These are phyloP conservation scores for Microplitis demolitor DNA, from an alignment of 1,140 invertebrate species.

Conservation along the genomic window DNA sequence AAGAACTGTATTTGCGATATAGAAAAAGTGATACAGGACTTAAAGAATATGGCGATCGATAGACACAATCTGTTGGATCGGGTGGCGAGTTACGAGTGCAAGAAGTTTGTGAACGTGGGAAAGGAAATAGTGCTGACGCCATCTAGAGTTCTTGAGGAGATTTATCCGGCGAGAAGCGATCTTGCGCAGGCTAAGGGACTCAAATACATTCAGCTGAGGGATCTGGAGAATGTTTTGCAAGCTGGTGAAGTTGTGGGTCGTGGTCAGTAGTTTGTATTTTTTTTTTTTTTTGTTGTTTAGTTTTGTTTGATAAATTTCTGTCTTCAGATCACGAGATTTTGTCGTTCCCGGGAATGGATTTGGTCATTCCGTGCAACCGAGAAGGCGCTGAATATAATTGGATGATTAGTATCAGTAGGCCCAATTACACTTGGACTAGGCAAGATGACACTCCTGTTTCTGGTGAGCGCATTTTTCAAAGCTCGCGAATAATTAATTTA, in stretches of 20 bases:
- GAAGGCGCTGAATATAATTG: conserved; percentile 43
- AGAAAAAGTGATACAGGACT: conserved; percentile 28
- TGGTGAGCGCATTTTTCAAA: conserved; percentile 29
- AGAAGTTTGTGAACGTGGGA: conserved; percentile 39
- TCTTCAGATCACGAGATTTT: conserved; percentile 43
- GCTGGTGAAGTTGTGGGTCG: neutral
- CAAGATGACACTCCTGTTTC: conserved; percentile 39
- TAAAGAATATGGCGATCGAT: conserved; percentile 36
- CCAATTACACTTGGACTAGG: conserved; percentile 48
- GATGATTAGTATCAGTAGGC: conserved; percentile 42
- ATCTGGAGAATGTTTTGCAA: conserved; percentile 36
- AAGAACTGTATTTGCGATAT: conserved; percentile 44
- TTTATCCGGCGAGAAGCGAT: conserved; percentile 34
- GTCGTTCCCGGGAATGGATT: conserved; percentile 44
- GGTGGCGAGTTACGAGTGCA: conserved; percentile 42
- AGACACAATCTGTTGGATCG: conserved; percentile 36
- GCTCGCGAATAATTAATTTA: neutral
- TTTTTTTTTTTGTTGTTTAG: neutral
- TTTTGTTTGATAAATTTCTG: neutral
- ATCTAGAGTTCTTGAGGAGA: conserved; percentile 27
- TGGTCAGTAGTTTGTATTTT: conserved; percentile 5
- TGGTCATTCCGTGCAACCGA: conserved; percentile 47
- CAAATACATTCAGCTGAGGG: conserved; percentile 42
- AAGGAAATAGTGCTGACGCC: conserved; percentile 37
- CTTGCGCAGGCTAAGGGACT: conserved; percentile 39